These are phyloP conservation scores for Drosophila silvestris DNA, from an alignment of 2,888 invertebrate genomes.

Conservation along the genomic window DNA sequence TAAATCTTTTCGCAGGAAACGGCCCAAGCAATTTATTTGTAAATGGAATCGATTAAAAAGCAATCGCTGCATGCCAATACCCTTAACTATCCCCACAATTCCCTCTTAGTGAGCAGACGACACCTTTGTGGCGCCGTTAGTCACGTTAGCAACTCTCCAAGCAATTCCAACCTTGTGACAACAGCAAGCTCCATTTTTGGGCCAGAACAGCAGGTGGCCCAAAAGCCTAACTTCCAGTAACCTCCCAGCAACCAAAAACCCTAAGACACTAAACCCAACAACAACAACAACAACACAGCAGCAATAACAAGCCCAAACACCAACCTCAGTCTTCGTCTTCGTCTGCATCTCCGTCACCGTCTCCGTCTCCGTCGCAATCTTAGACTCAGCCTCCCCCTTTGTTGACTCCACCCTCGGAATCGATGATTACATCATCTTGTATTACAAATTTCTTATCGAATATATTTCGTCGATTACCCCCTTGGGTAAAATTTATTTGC, in stretches of 20 bases:
- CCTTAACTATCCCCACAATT: conserved; percentile 11
- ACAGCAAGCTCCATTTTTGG: conserved; percentile 54
- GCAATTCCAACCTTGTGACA: conserved; percentile 78
- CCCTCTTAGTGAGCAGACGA: conserved; percentile 56
- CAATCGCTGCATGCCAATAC: conserved; percentile 80
- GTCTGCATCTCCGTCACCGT: not conserved
- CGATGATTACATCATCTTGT: conserved; percentile 77
- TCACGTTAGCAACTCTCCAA: conserved; percentile 73
- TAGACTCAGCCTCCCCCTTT: conserved; percentile 9
- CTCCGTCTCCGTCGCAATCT: conserved; percentile 22
- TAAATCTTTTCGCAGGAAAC: conserved; percentile 65
- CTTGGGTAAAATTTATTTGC: conserved; percentile 85
- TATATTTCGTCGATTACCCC: conserved; percentile 85
- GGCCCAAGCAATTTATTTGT: conserved; percentile 84
- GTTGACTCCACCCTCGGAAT: conserved; percentile 27
- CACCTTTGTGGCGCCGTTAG: conserved; percentile 80
- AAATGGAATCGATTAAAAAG: conserved; percentile 86
- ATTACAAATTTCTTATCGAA: conserved; percentile 83
- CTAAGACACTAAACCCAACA: conserved; percentile 13
- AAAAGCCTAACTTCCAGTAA: conserved; percentile 5
- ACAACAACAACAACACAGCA: not conserved
- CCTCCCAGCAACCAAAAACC: conserved; percentile 10
- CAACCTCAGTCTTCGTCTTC: conserved; percentile 6
- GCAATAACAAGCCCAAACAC: conserved; percentile 9
- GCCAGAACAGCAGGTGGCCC: conserved; percentile 64